phyloP scores from a whole-genome alignment of 2,797 vertebrate species.

The Pipistrellus nathusii region DNA sequence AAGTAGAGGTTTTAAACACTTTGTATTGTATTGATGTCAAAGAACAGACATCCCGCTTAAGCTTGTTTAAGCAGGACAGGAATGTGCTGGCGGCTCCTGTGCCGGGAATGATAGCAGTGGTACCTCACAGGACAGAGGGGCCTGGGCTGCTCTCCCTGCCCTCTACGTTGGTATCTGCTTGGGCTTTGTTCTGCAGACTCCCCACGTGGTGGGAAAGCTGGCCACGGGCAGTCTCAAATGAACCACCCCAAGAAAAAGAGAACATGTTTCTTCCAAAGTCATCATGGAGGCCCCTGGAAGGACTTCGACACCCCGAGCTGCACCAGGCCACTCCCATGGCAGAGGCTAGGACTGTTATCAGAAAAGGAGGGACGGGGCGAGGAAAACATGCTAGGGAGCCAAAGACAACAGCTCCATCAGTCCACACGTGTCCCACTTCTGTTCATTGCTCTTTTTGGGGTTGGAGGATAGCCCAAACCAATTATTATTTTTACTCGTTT shows the following conservation, averaged over 20 bases:
- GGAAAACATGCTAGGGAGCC: not conserved
- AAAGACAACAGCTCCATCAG: not conserved
- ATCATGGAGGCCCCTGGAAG: not conserved
- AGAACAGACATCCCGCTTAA: not conserved
- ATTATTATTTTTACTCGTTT: not conserved
- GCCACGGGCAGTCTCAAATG: not conserved
- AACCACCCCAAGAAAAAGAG: not conserved
- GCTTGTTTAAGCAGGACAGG: slow-evolving; percentile 36
- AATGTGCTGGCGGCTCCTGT: not conserved
- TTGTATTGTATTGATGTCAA: slow-evolving; percentile 31
- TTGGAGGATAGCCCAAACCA: not conserved
- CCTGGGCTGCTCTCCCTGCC: not conserved
- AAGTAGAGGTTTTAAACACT: slow-evolving; percentile 46
- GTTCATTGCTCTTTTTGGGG: not conserved
- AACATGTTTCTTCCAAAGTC: not conserved
- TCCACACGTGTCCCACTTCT: not conserved
- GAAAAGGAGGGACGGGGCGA: not conserved
- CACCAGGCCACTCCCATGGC: not conserved
- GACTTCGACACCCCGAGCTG: not conserved
- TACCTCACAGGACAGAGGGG: not conserved
- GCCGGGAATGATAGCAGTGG: not conserved
- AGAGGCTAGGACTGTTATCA: not conserved
- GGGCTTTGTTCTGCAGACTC: not conserved
- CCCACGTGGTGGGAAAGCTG: not conserved
- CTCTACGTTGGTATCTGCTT: not conserved